Percentiles rank a stretch among this genome's conserved stretches.
These are phyloP conservation scores for Plagiodera versicolora DNA, from an alignment of 2,888 invertebrate species.

Conservation along the genomic window DNA sequence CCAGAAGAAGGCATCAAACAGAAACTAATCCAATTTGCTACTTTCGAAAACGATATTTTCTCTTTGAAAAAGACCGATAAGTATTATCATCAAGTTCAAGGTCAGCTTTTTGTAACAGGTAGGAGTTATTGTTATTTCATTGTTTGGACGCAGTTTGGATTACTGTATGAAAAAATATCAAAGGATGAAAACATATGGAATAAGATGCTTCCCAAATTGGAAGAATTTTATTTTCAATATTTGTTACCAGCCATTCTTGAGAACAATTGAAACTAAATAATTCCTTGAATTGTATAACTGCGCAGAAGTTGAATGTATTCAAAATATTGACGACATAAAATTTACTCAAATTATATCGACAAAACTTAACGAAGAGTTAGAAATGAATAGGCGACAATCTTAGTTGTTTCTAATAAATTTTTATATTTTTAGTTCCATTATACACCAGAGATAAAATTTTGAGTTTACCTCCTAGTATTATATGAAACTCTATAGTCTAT, in stretches of 20 bases:
- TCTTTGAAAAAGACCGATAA: conserved; percentile 34
- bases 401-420: no score
- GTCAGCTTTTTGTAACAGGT: conserved; percentile 38
- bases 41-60: conserved; percentile 26
- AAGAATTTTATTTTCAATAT: conserved; percentile 39
- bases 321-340: no score
- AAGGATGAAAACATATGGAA: conserved; percentile 35
- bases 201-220: conserved; percentile 38
- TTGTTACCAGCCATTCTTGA: conserved; percentile 34
- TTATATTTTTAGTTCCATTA: no score
- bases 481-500: no score
- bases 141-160: conserved; percentile 38
- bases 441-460: no score
- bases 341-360: no score
- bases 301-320: no score
- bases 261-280: conserved; percentile 12
- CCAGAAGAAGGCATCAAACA: conserved; percentile 33
- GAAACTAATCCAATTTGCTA: conserved; percentile 34
- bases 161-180: conserved; percentile 34
- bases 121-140: conserved; percentile 38
- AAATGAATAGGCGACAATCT: no score
- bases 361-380: no score
- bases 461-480: no score
- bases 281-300: no score
- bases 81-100: conserved; percentile 42